phyloP scores from a whole-genome alignment of 1,140 invertebrate genomes.

The Eueides isabella region DNA sequence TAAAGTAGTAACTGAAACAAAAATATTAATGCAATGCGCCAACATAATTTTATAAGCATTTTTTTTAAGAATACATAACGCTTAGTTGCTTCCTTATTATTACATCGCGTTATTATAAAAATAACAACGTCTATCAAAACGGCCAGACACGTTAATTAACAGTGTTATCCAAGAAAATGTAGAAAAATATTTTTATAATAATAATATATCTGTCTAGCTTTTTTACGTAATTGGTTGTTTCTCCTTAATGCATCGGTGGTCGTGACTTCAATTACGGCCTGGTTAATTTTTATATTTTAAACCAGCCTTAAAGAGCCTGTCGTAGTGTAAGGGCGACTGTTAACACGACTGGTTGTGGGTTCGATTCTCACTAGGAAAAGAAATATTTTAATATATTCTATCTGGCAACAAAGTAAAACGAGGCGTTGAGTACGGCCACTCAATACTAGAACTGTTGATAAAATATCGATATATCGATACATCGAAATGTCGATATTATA shows the following conservation, averaged over 20 bases:
- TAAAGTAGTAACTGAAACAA: neutral
- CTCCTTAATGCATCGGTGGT: slow-evolving; percentile 10
- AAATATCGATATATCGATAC: too few relatives aligned
- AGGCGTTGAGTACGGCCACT: too few relatives aligned
- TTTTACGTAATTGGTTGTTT: neutral
- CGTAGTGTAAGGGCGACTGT: too few relatives aligned
- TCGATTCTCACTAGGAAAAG: too few relatives aligned
- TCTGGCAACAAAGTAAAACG: too few relatives aligned
- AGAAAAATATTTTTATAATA: slow-evolving; percentile 23
- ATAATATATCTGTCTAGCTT: neutral
- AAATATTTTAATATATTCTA: too few relatives aligned
- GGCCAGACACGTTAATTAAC: slow-evolving; percentile 34
- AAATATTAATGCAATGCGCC: neutral
- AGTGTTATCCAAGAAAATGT: slow-evolving; percentile 25
- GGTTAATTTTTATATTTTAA: neutral
- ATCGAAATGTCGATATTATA: too few relatives aligned
- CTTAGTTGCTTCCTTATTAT: slow-evolving; percentile 20
- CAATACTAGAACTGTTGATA: too few relatives aligned
- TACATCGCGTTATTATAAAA: neutral
- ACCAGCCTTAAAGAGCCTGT: too few relatives aligned
- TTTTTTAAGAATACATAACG: slow-evolving; percentile 8
- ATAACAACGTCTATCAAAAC: slow-evolving; percentile 26
- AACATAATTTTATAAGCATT: slow-evolving; percentile 1
- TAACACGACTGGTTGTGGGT: too few relatives aligned
- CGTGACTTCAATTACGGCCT: neutral